Conservation (phyloP, 2,797 vertebrate genomes). For the Jordanella pulchra region DNA sequence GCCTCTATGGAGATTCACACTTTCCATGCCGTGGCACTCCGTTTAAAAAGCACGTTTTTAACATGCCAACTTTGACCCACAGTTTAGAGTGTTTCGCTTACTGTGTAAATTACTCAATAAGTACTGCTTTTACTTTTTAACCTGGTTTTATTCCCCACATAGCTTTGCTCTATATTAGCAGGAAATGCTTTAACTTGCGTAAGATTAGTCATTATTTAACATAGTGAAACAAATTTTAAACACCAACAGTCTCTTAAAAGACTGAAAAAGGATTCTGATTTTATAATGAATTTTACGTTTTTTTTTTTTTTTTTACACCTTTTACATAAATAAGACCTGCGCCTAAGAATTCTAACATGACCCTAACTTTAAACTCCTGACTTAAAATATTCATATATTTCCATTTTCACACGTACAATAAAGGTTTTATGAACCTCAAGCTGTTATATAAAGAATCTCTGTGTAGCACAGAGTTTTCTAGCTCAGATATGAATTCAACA, state of each 20-base stretch:
- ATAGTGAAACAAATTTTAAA: not conserved
- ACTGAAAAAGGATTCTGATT: not conserved
- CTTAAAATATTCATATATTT: not conserved
- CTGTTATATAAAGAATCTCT: not conserved
- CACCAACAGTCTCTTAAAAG: not conserved
- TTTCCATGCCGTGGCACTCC: constrained; percentile 66
- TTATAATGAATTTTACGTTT: too few relatives aligned
- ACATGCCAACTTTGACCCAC: not conserved
- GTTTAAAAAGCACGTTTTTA: constrained; percentile 1
- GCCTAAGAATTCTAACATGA: not conserved
- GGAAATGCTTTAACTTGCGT: too few relatives aligned
- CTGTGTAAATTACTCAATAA: not conserved
- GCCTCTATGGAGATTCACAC: constrained; percentile 64
- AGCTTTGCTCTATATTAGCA: not conserved
- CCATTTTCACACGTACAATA: not conserved
- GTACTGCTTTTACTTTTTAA: not conserved
- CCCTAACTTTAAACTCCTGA: too few relatives aligned
- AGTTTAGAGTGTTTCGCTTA: not conserved
- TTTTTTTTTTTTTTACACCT: too few relatives aligned
- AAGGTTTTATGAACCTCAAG: not conserved
- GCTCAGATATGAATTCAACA: not conserved
- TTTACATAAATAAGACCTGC: not conserved
- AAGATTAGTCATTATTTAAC: not conserved
- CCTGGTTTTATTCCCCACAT: too few relatives aligned
- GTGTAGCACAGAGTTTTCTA: not conserved